A percentile compares a stretch with the other conserved stretches of the same genome.
Evolutionary conservation across 2,888 invertebrate genomes (phyloP).

Genomic region (Clusia tigrina): DNA sequence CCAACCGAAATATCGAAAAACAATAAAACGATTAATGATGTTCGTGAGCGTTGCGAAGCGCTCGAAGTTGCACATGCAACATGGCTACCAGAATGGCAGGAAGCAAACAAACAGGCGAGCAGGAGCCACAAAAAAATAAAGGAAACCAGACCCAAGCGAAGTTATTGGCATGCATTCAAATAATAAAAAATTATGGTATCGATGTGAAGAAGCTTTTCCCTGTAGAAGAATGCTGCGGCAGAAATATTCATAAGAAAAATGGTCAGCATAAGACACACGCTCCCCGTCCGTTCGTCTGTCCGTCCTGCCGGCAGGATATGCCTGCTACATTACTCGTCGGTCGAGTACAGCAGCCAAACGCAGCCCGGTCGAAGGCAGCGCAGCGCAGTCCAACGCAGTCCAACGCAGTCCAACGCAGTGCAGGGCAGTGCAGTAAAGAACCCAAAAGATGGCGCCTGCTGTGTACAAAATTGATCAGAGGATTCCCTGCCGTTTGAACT

Average conservation of each 20-base stretch:
- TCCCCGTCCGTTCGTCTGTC: not conserved
- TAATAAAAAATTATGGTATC: slow-evolving; percentile 11
- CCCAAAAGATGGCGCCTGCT: slow-evolving; percentile 62
- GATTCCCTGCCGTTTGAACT: slow-evolving; percentile 66
- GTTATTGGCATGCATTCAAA: not conserved
- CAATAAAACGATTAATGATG: not conserved
- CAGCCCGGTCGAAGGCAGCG: not conserved
- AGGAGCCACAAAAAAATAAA: not conserved
- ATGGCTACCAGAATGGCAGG: not conserved
- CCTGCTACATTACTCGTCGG: slow-evolving; percentile 25
- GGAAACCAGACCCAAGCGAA: not conserved
- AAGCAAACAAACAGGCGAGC: not conserved
- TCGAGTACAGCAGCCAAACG: not conserved
- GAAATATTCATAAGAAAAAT: not conserved
- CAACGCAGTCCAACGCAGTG: not conserved
- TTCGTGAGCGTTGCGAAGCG: not conserved
- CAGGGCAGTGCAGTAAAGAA: slow-evolving; percentile 35
- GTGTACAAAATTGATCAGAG: slow-evolving; percentile 65
- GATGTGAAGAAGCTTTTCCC: slow-evolving; percentile 10
- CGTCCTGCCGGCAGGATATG: slow-evolving; percentile 11
- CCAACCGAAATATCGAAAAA: not conserved
- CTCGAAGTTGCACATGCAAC: not conserved
- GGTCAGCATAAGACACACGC: not conserved
- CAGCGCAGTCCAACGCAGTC: slow-evolving; percentile 1
- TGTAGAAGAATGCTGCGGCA: slow-evolving; percentile 7